These are phyloP conservation scores for Beaufortia kweichowensis DNA, from an alignment of 2,113 vertebrate genomes.

Conservation along the genomic window DNA sequence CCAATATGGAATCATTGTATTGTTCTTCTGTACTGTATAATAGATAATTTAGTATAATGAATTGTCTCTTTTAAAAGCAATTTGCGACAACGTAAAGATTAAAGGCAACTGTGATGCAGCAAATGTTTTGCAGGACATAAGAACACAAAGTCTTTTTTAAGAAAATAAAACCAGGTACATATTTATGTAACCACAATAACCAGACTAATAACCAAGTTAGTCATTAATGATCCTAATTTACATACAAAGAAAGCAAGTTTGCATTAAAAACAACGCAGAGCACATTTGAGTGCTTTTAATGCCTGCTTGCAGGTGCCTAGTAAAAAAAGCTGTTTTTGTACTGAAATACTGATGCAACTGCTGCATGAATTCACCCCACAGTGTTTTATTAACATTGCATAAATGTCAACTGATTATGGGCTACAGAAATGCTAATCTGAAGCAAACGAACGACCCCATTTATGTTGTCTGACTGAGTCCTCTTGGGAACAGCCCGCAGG, in stretches of 20 bases:
- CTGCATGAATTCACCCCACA: not conserved
- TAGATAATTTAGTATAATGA: not conserved
- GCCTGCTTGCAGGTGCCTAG: no score
- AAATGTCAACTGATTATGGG: not conserved
- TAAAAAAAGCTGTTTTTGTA: no score
- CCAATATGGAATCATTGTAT: constrained; percentile 9
- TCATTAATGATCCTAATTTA: no score
- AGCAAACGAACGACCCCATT: constrained; percentile 75
- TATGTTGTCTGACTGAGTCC: constrained; percentile 72
- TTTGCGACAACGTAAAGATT: not conserved
- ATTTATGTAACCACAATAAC: no score
- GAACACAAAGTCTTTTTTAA: not conserved
- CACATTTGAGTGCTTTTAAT: no score
- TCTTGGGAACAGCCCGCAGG: constrained; percentile 74
- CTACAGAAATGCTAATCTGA: constrained; percentile 65
- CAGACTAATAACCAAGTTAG: no score
- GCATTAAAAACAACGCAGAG: no score
- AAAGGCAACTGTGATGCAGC: not conserved
- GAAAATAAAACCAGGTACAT: no score
- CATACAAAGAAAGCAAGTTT: no score
- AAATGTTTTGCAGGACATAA: not conserved
- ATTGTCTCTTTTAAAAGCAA: not conserved
- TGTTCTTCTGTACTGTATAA: constrained; percentile 5
- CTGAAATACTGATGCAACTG: no score
- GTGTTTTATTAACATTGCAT: not conserved